A percentile compares a stretch with the other conserved stretches of the same genome.
Conservation (phyloP, 2,113 vertebrate genomes). For the Tor tambroides region DNA sequence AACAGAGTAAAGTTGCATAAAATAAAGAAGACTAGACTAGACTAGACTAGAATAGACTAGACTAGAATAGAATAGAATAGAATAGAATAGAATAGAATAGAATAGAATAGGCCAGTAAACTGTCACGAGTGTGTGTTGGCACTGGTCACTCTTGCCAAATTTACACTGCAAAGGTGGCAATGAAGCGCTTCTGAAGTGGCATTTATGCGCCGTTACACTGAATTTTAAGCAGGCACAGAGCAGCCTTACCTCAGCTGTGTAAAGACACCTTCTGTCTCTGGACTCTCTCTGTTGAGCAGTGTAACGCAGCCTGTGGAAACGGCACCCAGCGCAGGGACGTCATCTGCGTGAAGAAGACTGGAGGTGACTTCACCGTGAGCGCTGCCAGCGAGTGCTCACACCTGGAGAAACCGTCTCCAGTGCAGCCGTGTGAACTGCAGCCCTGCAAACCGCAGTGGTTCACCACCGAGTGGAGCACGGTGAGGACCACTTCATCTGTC, state of each 20-base stretch:
- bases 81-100: neutral
- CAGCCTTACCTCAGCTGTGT: too few species aligned
- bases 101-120: neutral
- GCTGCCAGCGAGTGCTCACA: constrained; percentile 76
- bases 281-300: constrained; percentile 62
- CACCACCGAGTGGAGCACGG: constrained; percentile 82
- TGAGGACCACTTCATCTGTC: constrained; percentile 56
- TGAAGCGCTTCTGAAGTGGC: too few species aligned
- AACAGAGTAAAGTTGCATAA: neutral
- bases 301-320: constrained; percentile 76
- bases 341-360: constrained; percentile 83
- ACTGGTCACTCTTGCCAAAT: constrained; percentile 52
- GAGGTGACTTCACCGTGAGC: constrained; percentile 75
- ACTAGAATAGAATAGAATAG: neutral
- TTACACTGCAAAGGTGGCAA: too few species aligned
- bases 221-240: too few species aligned
- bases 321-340: constrained; percentile 85
- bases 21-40: too few species aligned
- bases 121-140: constrained; percentile 48
- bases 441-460: constrained; percentile 81
- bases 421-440: constrained; percentile 82
- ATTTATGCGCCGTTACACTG: too few species aligned
- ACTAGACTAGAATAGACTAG: too few species aligned
- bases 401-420: constrained; percentile 78
- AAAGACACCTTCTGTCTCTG: neutral